phyloP scores from a whole-genome alignment of 1,140 invertebrate genomes.

The Lethrus apterus region DNA sequence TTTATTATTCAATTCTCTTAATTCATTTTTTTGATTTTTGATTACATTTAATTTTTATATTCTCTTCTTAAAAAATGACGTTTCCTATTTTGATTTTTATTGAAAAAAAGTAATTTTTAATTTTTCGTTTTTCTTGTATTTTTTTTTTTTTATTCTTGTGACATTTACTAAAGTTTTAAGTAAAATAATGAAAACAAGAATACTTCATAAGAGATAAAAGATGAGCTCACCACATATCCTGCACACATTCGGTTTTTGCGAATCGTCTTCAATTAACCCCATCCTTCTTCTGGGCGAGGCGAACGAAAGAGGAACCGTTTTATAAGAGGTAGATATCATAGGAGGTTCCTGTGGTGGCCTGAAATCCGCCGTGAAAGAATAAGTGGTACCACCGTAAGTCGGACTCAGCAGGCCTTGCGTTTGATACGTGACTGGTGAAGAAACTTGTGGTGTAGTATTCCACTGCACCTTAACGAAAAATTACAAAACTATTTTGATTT shows the following conservation, averaged over 20 bases:
- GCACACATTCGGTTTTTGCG: constrained; percentile 75
- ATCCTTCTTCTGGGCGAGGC: constrained; percentile 29
- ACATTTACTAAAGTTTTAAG: too few species aligned
- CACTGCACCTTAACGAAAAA: constrained; percentile 51
- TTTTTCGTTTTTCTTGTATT: too few species aligned
- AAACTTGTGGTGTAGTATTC: constrained; percentile 48
- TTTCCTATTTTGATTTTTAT: too few species aligned
- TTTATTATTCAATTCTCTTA: too few species aligned
- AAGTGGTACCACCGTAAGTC: constrained; percentile 57
- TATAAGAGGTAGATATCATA: constrained; percentile 31
- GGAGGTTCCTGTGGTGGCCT: constrained; percentile 44
- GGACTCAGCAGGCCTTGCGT: constrained; percentile 52
- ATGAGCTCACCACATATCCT: constrained; percentile 74
- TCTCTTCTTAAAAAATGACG: too few species aligned
- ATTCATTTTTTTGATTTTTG: too few species aligned
- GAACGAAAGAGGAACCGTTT: constrained; percentile 34
- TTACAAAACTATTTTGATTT: neutral
- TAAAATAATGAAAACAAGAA: too few species aligned
- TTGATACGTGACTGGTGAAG: constrained; percentile 42
- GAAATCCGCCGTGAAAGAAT: constrained; percentile 74
- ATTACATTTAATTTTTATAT: too few species aligned
- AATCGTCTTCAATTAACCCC: constrained; percentile 49
- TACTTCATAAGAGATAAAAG: too few species aligned
- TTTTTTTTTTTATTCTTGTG: too few species aligned
- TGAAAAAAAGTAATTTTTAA: too few species aligned